Percentiles rank a stretch among this genome's conserved stretches.
phyloP scores from a whole-genome alignment of 2,113 vertebrate species.

The Phaetusa simplex region DNA sequence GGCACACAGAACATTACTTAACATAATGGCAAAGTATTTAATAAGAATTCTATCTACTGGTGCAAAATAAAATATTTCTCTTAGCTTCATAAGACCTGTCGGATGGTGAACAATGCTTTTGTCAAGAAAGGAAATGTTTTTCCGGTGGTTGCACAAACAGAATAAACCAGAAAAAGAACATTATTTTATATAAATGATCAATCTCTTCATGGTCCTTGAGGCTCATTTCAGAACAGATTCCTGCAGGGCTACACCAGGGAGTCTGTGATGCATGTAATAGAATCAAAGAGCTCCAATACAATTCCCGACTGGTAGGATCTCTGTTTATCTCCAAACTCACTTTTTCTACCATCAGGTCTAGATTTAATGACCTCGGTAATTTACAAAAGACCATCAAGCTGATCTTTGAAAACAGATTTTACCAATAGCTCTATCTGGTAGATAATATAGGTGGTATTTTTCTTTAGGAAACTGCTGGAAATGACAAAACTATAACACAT shows the following conservation, averaged over 20 bases:
- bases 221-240: slow-evolving; percentile 67
- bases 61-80: slow-evolving; percentile 5
- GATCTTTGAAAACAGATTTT: slow-evolving; percentile 25
- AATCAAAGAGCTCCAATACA: slow-evolving; percentile 56
- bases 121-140: slow-evolving; percentile 66
- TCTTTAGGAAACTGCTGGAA: background rate
- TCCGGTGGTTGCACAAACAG: slow-evolving; percentile 67
- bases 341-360: slow-evolving; percentile 37
- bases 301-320: slow-evolving; percentile 57
- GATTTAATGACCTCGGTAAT: slow-evolving; percentile 5
- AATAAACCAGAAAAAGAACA: slow-evolving; percentile 71
- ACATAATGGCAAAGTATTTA: slow-evolving; percentile 4
- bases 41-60: slow-evolving; percentile 12
- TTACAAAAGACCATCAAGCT: background rate
- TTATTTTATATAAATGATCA: slow-evolving; percentile 74
- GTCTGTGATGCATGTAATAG: slow-evolving; percentile 70
- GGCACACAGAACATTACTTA: background rate
- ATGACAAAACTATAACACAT: background rate
- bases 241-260: slow-evolving; percentile 55
- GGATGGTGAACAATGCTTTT: slow-evolving; percentile 33
- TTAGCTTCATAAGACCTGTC: background rate
- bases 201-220: slow-evolving; percentile 58
- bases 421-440: background rate
- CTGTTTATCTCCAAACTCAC: slow-evolving; percentile 21
- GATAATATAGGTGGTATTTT: background rate